A percentile compares a stretch with the other conserved stretches of the same genome.
Conservation (phyloP, 1,140 invertebrate genomes). For the Arion vulgaris region DNA sequence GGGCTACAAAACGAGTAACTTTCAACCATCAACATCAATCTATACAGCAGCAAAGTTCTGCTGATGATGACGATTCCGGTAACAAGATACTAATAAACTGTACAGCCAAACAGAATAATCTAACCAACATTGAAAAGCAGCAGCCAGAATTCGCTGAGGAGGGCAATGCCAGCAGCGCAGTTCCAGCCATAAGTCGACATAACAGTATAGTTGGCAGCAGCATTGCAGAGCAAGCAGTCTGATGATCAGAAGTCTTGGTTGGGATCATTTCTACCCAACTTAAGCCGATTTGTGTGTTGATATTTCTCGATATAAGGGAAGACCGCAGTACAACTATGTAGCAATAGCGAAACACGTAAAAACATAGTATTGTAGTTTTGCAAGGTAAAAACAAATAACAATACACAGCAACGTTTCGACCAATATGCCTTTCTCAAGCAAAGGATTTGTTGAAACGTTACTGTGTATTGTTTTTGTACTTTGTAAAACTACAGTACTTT, state of each 20-base stretch:
- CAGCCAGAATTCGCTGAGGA: neutral
- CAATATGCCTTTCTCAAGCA: too few species aligned
- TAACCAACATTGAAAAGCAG: neutral
- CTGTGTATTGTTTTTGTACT: too few species aligned
- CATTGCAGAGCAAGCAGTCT: neutral
- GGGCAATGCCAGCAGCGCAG: neutral
- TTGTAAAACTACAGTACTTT: too few species aligned
- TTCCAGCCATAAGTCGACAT: neutral
- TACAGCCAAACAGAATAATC: neutral
- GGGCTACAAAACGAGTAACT: neutral
- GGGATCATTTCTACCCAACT: too few species aligned
- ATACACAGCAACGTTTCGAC: too few species aligned
- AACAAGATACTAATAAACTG: neutral
- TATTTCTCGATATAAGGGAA: too few species aligned
- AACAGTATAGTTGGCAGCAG: neutral
- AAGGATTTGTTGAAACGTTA: too few species aligned
- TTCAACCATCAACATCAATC: neutral
- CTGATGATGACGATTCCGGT: neutral
- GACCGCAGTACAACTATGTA: too few species aligned
- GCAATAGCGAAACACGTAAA: too few species aligned
- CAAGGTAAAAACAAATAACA: too few species aligned
- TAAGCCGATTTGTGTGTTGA: too few species aligned
- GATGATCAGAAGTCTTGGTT: neutral
- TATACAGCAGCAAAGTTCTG: neutral
- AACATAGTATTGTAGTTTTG: too few species aligned